phyloP scores from a whole-genome alignment of 1,140 invertebrate genomes.

The Megalonaias nervosa region DNA sequence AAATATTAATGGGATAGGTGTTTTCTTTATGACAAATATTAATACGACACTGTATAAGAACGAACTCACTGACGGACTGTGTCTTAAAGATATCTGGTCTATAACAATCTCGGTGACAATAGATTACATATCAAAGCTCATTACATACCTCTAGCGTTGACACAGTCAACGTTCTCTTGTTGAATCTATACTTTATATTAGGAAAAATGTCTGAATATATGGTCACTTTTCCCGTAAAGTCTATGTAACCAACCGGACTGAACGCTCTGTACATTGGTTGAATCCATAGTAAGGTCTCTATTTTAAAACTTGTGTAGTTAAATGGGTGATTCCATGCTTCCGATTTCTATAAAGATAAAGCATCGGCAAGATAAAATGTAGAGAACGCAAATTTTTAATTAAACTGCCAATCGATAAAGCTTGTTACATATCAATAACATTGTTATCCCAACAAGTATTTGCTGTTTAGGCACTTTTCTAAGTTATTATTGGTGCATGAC shows the following conservation, averaged over 20 bases:
- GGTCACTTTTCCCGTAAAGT: background rate
- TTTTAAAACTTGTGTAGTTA: background rate
- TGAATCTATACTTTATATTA: constrained; percentile 37
- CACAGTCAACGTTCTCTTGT: constrained; percentile 26
- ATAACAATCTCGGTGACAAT: no score
- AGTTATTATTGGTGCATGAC: no score
- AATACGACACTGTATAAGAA: background rate
- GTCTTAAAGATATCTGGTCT: background rate
- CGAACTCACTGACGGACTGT: background rate
- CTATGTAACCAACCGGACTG: constrained; percentile 17
- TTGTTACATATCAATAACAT: no score
- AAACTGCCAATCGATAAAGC: no score
- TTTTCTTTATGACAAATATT: background rate
- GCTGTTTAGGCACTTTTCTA: no score
- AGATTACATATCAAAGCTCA: background rate
- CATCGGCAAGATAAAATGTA: no score
- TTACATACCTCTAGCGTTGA: constrained; percentile 29
- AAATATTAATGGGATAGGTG: no score
- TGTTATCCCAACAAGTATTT: no score
- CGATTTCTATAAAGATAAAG: no score
- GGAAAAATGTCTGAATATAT: constrained; percentile 30
- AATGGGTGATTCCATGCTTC: no score
- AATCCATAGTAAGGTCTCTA: constrained; percentile 26
- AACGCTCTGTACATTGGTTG: constrained; percentile 1
- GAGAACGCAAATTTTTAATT: no score